Percentiles rank a stretch among this genome's conserved stretches.
Evolutionary conservation across 2,888 invertebrate species (phyloP).

Genomic region (Nesidiocoris tenuis): DNA sequence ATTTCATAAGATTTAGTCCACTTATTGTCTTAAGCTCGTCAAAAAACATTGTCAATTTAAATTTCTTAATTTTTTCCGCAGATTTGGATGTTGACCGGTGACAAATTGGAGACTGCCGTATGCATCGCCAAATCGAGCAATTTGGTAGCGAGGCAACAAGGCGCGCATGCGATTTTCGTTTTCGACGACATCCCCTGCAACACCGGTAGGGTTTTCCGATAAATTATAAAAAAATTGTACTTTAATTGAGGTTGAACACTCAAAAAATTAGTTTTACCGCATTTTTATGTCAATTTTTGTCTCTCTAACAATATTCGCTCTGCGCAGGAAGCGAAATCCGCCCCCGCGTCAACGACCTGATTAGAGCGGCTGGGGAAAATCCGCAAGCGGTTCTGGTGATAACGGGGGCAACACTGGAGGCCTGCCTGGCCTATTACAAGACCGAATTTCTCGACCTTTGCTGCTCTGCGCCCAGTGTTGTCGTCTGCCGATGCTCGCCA

Average conservation of each 20-base stretch:
- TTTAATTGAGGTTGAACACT: too few species aligned
- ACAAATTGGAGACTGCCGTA: conserved; percentile 91
- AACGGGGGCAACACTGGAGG: conserved; percentile 68
- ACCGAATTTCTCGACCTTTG: conserved; percentile 72
- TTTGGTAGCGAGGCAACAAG: conserved; percentile 79
- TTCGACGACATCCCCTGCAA: conserved; percentile 65
- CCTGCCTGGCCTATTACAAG: conserved; percentile 65
- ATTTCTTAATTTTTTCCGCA: conserved; percentile 3
- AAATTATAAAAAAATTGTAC: too few species aligned
- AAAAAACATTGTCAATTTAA: too few species aligned
- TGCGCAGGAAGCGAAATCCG: conserved; percentile 62
- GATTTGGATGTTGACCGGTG: conserved; percentile 76
- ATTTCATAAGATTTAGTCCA: too few species aligned
- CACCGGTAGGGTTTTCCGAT: conserved; percentile 9
- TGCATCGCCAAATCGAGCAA: conserved; percentile 97
- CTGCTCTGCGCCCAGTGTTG: conserved; percentile 70
- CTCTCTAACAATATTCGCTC: too few species aligned
- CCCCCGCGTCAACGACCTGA: conserved; percentile 63
- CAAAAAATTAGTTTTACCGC: too few species aligned
- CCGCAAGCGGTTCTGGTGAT: conserved; percentile 66
- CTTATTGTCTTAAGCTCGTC: too few species aligned
- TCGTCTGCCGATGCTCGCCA: conserved; percentile 72
- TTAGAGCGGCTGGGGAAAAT: conserved; percentile 62
- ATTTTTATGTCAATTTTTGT: neutral
- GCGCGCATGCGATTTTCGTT: conserved; percentile 71